Conservation (phyloP, 23 tunicate genomes). For the Clavelina lepadiformis region DNA sequence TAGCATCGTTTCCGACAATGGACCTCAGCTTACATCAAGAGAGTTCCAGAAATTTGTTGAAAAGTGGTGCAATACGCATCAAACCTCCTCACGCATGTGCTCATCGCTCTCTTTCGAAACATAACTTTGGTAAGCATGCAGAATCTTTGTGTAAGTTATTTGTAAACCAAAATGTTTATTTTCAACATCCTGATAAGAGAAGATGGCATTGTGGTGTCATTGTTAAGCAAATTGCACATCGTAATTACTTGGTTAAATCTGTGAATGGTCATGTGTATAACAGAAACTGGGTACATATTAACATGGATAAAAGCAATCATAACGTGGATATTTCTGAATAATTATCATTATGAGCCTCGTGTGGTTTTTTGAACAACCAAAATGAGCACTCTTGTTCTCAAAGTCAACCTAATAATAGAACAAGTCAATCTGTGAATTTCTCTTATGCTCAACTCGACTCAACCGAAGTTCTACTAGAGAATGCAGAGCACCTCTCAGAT, state of each 20-base stretch:
- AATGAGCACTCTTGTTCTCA: too few relatives aligned
- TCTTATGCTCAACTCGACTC: too few relatives aligned
- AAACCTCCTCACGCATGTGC: conserved; percentile 10
- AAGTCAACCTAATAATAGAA: too few relatives aligned
- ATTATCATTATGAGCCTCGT: too few relatives aligned
- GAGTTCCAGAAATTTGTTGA: conserved; percentile 7
- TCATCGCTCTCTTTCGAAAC: neutral
- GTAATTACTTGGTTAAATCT: conserved; percentile 11
- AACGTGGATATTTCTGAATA: too few relatives aligned
- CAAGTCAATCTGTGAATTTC: too few relatives aligned
- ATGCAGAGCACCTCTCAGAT: too few relatives aligned
- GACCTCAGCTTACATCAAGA: conserved; percentile 7
- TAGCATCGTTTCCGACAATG: conserved; percentile 10
- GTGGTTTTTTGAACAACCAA: too few relatives aligned
- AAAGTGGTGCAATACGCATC: conserved; percentile 18
- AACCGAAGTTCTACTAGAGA: too few relatives aligned
- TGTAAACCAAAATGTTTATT: neutral
- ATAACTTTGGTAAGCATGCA: neutral
- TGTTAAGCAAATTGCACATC: neutral
- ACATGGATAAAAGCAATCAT: conserved; percentile 5
- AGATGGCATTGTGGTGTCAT: conserved; percentile 18
- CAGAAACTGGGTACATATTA: conserved; percentile 1
- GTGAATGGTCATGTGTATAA: neutral
- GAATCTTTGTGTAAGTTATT: neutral
- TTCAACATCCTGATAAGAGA: conserved; percentile 7